These are phyloP conservation scores for Pipistrellus pygmaeus DNA, from an alignment of 2,797 vertebrate genomes.

Conservation along the genomic window DNA sequence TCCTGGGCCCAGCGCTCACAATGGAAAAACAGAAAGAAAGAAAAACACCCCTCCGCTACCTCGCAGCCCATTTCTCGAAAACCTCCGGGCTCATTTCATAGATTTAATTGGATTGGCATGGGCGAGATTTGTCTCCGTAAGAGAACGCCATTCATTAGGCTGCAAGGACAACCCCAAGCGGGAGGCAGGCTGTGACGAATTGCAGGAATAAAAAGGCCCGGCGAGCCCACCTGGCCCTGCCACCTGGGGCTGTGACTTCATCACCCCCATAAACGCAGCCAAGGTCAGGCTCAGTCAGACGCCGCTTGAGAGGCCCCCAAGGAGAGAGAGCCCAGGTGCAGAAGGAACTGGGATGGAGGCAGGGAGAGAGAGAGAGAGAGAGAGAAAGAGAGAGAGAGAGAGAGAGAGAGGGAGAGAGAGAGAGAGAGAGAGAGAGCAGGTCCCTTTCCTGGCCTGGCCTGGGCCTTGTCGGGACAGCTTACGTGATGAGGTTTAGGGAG, in stretches of 20 bases:
- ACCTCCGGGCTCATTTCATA: conserved; percentile 71
- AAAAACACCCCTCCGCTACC: background rate
- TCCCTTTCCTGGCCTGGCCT: conserved; percentile 59
- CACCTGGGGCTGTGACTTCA: conserved; percentile 82
- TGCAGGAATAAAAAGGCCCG: conserved; percentile 73
- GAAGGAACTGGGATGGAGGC: conserved; percentile 34
- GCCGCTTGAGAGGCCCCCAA: conserved; percentile 68
- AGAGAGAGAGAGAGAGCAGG: conserved; percentile 40
- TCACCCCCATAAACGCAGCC: conserved; percentile 78
- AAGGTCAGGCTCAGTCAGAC: conserved; percentile 80
- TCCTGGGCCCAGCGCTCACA: background rate
- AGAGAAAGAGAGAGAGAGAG: background rate
- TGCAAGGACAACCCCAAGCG: conserved; percentile 51
- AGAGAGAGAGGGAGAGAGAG: background rate
- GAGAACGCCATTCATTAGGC: conserved; percentile 70
- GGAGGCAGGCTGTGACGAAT: conserved; percentile 78
- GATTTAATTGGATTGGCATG: conserved; percentile 79
- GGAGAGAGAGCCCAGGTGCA: conserved; percentile 79
- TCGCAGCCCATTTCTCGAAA: conserved; percentile 15
- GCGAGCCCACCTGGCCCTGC: conserved; percentile 64
- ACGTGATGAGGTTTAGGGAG: background rate
- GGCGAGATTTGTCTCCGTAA: conserved; percentile 73
- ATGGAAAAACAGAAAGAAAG: background rate
- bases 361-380: conserved; percentile 23
- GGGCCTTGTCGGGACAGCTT: background rate